Conservation (phyloP, 1,140 invertebrate genomes). For the Ctenoplectra terminalis region DNA sequence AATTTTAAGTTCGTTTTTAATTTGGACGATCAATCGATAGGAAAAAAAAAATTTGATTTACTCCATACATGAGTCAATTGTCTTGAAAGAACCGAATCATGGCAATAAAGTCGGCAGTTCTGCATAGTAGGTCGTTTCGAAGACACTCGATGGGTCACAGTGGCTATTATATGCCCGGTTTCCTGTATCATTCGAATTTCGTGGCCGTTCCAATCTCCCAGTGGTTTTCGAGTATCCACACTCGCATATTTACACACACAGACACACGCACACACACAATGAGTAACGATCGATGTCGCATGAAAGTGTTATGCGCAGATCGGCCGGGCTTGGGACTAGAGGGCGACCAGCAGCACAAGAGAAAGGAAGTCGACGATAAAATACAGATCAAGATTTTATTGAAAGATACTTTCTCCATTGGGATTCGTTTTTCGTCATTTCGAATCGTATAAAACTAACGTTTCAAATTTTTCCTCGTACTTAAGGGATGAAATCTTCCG, state of each 20-base stretch:
- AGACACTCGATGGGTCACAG: not conserved
- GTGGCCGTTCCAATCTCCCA: slow-evolving; percentile 44
- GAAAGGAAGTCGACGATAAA: slow-evolving; percentile 15
- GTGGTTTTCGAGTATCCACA: slow-evolving; percentile 51
- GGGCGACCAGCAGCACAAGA: slow-evolving; percentile 32
- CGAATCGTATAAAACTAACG: not conserved
- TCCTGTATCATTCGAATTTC: slow-evolving; percentile 39
- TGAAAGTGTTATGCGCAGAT: slow-evolving; percentile 62
- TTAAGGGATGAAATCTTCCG: not conserved
- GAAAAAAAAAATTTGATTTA: no score
- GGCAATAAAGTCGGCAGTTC: no score
- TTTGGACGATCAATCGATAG: no score
- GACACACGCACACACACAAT: slow-evolving; percentile 27
- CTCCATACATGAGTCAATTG: no score
- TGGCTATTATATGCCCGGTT: not conserved
- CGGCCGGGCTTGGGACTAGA: slow-evolving; percentile 51
- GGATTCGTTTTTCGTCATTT: not conserved
- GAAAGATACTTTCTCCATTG: not conserved
- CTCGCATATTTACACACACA: not conserved
- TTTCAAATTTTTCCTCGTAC: not conserved
- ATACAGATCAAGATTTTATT: not conserved
- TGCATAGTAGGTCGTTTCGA: not conserved
- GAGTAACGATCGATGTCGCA: slow-evolving; percentile 65
- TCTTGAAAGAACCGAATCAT: no score
- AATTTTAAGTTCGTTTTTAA: no score